These are phyloP conservation scores for Alfaro cultratus DNA, from an alignment of 2,797 vertebrate species.

Conservation along the genomic window DNA sequence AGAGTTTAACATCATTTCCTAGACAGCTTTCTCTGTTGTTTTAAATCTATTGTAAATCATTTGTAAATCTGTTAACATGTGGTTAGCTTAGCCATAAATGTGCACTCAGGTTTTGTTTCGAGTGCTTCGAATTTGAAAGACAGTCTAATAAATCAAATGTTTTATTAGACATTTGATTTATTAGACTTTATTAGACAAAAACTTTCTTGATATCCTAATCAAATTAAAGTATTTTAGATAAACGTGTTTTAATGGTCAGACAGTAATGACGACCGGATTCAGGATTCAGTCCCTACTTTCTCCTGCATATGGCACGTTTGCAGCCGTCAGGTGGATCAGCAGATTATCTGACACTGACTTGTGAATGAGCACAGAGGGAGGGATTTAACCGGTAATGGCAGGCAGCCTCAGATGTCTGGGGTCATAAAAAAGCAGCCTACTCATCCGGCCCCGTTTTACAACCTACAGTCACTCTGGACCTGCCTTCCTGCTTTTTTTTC, in stretches of 20 bases:
- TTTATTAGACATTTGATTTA: neutral
- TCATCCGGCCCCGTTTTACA: constrained; percentile 20
- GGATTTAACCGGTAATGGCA: constrained; percentile 29
- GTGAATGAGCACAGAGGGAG: constrained; percentile 44
- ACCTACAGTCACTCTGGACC: constrained; percentile 1
- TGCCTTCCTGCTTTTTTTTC: constrained; percentile 47
- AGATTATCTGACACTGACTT: constrained; percentile 31
- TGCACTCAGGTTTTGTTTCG: neutral
- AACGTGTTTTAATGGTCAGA: neutral
- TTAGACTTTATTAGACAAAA: too few species aligned
- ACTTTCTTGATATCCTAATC: neutral
- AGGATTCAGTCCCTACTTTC: neutral
- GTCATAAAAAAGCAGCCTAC: constrained; percentile 39
- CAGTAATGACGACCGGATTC: neutral
- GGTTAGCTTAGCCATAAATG: neutral
- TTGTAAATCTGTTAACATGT: neutral
- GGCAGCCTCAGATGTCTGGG: constrained; percentile 17
- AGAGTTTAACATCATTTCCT: neutral
- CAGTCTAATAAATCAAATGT: neutral
- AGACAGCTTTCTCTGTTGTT: neutral
- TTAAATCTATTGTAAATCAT: neutral
- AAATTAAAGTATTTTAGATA: neutral
- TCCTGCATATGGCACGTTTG: neutral
- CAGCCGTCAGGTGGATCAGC: constrained; percentile 23
- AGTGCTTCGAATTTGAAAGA: neutral